Evolutionary conservation across 2,113 vertebrate genomes (phyloP).

Genomic region (Gallinago media): DNA sequence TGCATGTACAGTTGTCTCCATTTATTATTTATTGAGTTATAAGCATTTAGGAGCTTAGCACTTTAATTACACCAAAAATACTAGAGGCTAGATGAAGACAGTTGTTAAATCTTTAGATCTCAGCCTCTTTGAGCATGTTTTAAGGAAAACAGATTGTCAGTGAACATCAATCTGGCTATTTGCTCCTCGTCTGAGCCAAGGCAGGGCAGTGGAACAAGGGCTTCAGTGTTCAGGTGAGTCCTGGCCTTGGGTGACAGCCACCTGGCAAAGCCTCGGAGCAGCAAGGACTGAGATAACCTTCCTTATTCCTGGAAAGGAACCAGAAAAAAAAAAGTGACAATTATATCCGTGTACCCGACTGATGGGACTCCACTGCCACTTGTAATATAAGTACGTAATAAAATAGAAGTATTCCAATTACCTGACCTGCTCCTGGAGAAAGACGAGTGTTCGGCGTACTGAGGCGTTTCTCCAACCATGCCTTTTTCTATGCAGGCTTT

Average conservation of each 20-base stretch:
- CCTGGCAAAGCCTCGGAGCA: not conserved
- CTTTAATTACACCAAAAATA: not conserved
- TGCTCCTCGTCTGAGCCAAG: not conserved
- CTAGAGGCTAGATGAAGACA: not conserved
- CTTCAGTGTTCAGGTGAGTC: not conserved
- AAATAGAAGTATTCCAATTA: not conserved
- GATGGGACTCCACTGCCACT: not conserved
- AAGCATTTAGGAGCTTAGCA: not conserved
- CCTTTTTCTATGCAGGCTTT: not conserved
- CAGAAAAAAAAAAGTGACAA: not conserved
- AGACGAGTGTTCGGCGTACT: not conserved
- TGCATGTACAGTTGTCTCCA: not conserved
- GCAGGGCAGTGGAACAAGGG: slow-evolving; percentile 1
- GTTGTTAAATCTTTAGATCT: not conserved
- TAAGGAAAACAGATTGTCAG: not conserved
- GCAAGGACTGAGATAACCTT: not conserved
- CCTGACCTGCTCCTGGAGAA: not conserved
- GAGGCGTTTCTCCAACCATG: not conserved
- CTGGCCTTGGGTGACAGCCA: not conserved
- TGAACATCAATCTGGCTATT: not conserved
- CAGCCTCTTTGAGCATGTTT: not conserved
- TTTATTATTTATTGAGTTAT: not conserved
- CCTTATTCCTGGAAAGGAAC: not conserved
- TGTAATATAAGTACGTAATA: not conserved
- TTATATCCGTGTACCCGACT: accelerated